These are phyloP conservation scores for Platerodrilus igneus DNA, from an alignment of 2,888 invertebrate genomes.

Conservation along the genomic window DNA sequence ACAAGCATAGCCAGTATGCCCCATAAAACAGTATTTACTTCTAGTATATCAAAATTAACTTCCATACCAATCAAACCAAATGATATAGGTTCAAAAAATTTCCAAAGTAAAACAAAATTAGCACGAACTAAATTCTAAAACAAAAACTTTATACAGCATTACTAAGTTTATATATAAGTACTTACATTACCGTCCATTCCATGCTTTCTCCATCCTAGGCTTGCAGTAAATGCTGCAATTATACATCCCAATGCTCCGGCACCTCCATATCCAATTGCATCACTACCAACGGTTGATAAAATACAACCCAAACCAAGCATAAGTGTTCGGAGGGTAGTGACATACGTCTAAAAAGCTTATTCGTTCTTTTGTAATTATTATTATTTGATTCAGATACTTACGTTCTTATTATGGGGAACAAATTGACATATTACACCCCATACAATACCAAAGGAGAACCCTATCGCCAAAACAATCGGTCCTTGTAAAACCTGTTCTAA, in stretches of 20 bases:
- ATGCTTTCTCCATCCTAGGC: constrained; percentile 51
- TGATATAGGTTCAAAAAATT: constrained; percentile 68
- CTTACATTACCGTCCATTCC: constrained; percentile 37
- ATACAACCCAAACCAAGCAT: constrained; percentile 59
- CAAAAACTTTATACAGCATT: constrained; percentile 2
- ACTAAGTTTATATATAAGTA: constrained; percentile 3
- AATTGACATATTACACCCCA: constrained; percentile 59
- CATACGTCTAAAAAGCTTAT: constrained; percentile 41
- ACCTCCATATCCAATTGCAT: constrained; percentile 56
- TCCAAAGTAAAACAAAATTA: constrained; percentile 61
- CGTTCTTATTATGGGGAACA: constrained; percentile 55
- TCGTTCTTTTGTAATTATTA: constrained; percentile 5
- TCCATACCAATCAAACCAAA: constrained; percentile 76
- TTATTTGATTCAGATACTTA: constrained; percentile 28
- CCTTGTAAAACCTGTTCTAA: constrained; percentile 53
- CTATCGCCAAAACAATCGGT: constrained; percentile 58
- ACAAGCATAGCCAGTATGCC: constrained; percentile 47
- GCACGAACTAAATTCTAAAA: constrained; percentile 53
- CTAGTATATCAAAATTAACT: constrained; percentile 56
- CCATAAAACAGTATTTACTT: constrained; percentile 49
- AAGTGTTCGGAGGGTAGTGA: constrained; percentile 50
- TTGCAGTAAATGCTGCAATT: constrained; percentile 54
- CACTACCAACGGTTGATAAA: constrained; percentile 60
- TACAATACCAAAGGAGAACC: constrained; percentile 56
- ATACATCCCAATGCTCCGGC: constrained; percentile 60